Base-by-base conservation (phyloP, 1,140 invertebrate species). In the Dreissena rostriformis region DNA sequence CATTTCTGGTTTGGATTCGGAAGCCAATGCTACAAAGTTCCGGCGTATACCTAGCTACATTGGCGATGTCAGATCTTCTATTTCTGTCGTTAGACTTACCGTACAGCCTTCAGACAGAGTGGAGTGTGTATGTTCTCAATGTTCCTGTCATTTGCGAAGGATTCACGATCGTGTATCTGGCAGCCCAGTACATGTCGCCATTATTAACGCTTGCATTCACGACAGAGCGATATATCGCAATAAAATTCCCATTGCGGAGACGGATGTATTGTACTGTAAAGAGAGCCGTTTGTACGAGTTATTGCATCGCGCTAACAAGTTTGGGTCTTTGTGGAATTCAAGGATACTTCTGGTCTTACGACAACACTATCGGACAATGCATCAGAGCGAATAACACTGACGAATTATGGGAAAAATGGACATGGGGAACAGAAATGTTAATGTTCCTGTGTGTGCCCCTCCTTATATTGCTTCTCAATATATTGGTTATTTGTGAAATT, bases 181-280 rank as follows among this genome's bases (percentile, higher is more conserved):
- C 90, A 49, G 84, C 89, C 12, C 92, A 93, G 85, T 92, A 92
- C 74, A 86, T 93, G 68, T 93, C 92, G 4, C 92, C 92, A 0
- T 79, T 92, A 17, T 86, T 94, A 5, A 93, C 93, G 39, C 86
- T 94, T 12, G 97, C 97, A 2, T 98, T 99, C 49, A 99, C 98
- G 0, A 95, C 99, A 84, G 98, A 99, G 93, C 95, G 98, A 65
- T 99, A 97, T 94, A 97, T 99, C 57, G 98, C 98, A 0, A 98
- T 99, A 0, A 99, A 98, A 91, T 97, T 98, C 93, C 98, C 98
- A 0, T 94, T 99, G n/a, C 95, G 95, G 82, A 53, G 92, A 26
- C 86, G 90, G 51, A 84, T 87, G 14, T 90, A 89, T 72, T 92
- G 92, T 74, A 99, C 97, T 0, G 97, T 97, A 88, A 96, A 97